Base-by-base conservation (phyloP, 2,113 vertebrate species). In the Alligator sinensis region DNA sequence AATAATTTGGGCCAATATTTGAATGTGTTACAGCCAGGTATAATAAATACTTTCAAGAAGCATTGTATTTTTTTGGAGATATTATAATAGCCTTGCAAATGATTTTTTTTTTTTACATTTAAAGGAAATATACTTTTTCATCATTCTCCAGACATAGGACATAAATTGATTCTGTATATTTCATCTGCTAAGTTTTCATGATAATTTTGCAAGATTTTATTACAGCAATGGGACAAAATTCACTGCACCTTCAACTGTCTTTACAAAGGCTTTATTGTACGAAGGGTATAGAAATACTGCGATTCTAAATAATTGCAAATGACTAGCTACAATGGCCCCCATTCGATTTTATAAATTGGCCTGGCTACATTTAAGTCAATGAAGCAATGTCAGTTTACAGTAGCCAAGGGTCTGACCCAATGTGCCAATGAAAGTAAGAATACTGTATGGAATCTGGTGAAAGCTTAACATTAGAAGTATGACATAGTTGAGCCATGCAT, bases 1-100 rank as follows among this genome's bases (percentile, higher is more conserved):
- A 97, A 95, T 70, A 63, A 96, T 86, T 95, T 93, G 58, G 92
- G 77, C 77, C 63, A 94, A 86, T 64, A 87, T 93, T 95, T 96
- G 55, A 93, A 92, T 79, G 75, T 88, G 92, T 93, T 94, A 78
- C 34, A 58, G 79, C 38, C 54, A 93, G 92, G 55, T 79, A 80
- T 27, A 90, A 75, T 10, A 72, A 96, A 86, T 60, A 4, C 9
- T 25, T 75, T 82, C 82, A 34, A 62, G 92, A 77, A 76, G 54
- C 58, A 76, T 59, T 82, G 72, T 59, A n/a, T 38, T 77, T 93
- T 88, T 82, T 92, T 6, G 18, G 70, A 72, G 59, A 54, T 92
- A 64, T 86, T 84, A 82, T 81, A 77, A 87, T 12, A 80, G 58
- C 3, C 55, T 19, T 78, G 13, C 60, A 92, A 92, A 97, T 34